Evolutionary conservation across 2,797 vertebrate species (phyloP).

Genomic region (Acrossocheilus wenchowensis): DNA sequence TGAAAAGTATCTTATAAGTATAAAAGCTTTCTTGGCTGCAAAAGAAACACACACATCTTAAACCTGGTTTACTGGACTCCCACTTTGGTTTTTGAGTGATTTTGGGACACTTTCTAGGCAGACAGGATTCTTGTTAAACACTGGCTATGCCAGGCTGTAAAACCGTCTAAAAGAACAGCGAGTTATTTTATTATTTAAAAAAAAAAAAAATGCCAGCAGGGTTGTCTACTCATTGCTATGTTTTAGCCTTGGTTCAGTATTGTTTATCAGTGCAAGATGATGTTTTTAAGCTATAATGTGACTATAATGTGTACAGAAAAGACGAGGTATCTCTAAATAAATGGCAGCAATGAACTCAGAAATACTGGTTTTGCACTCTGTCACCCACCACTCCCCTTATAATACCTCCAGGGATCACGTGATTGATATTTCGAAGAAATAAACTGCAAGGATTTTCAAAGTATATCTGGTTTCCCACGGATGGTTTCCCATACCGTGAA

Average conservation of each 20-base stretch:
- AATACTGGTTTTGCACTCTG: conserved; percentile 1
- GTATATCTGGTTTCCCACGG: not conserved
- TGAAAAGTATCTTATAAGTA: not conserved
- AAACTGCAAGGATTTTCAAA: not conserved
- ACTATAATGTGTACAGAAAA: conserved; percentile 16
- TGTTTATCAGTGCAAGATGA: not conserved
- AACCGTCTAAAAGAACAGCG: not conserved
- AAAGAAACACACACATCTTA: not conserved
- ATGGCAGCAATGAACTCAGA: not conserved
- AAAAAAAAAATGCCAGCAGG: too few relatives aligned
- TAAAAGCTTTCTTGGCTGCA: not conserved
- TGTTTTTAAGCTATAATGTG: conserved; percentile 3
- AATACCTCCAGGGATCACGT: not conserved
- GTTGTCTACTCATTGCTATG: not conserved
- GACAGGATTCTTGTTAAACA: not conserved
- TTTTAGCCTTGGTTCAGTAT: not conserved
- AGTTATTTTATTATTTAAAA: not conserved
- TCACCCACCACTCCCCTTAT: not conserved
- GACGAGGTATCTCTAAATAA: not conserved
- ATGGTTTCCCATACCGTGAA: not conserved
- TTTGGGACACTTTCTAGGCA: not conserved
- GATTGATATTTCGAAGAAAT: not conserved
- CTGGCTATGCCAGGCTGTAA: not conserved
- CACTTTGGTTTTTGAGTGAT: not conserved
- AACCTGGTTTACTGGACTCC: not conserved